Evolutionary conservation across 2,113 vertebrate genomes (phyloP), one percentile per base, ranked within the genome.

Genomic region (Channa argus): DNA sequence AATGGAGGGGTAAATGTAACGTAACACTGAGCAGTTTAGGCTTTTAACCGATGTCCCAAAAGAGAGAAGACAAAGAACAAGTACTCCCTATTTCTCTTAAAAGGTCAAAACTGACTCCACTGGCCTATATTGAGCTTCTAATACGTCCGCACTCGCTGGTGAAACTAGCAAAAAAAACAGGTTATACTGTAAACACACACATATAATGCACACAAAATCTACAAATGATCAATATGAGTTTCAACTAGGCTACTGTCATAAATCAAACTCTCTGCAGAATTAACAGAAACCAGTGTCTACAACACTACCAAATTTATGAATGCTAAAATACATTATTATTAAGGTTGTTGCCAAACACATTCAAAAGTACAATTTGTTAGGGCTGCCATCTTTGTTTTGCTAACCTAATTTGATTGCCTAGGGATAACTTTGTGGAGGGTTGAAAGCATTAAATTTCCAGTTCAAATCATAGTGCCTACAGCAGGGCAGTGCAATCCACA

Each of bases 41-140:
- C 15, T 41, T 53, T 64, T 51, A 50, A 56, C 15, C 12, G 56
- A 9, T 9, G 3, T 24, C 15, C 61, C 13, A 41, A 24, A 24
- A 24, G 24, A 24, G 41, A 64, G 49, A 50, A 24, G 36, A 37
- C 59, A 60, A 72, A 79, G 39, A 80, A 80, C 52, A 69, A 62
- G 64, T 50, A 37, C 67, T 58, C 0, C n/a, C 12, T 63, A 47
- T 53, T 47, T 24, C 11, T 76, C n/a, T 77, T 41, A 79, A 74
- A 24, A 41, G 52, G 24, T 54, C 50, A 78, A 62, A 77, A 73
- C 77, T 53, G 59, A 68, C 38, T 36, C 8, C 38, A 50, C 58
- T 70, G 41, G 61, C 15, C 81, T 80, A 88, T 85, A 24, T 24
- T 24, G 73, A 85, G 76, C 60, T 63, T 8, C 65, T 54, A 50